phyloP scores from a whole-genome alignment of 2,797 vertebrate species.

The Malacoraja senta region DNA sequence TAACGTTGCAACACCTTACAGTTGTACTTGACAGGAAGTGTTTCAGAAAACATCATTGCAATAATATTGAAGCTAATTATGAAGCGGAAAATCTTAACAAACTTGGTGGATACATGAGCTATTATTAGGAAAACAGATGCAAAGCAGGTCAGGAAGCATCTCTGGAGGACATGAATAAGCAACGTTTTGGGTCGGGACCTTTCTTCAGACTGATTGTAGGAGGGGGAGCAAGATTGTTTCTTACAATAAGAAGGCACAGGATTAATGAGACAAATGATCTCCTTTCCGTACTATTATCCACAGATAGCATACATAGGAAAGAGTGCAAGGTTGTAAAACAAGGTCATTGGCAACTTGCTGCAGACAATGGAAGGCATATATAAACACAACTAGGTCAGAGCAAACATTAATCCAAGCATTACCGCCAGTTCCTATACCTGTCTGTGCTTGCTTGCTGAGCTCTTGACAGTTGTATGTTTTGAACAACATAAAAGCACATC shows the following conservation, averaged over 20 bases:
- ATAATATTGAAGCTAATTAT: not conserved
- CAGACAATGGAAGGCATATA: constrained; percentile 53
- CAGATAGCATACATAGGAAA: too few relatives aligned
- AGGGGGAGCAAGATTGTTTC: too few relatives aligned
- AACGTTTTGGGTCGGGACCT: too few relatives aligned
- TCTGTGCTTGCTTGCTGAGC: constrained; percentile 66
- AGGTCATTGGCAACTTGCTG: constrained; percentile 58
- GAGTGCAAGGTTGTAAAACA: constrained; percentile 46
- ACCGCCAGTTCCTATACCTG: constrained; percentile 66
- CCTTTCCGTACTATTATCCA: too few relatives aligned
- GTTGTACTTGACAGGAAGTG: not conserved
- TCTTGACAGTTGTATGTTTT: constrained; percentile 59
- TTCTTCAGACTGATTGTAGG: too few relatives aligned
- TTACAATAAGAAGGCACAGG: too few relatives aligned
- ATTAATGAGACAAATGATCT: too few relatives aligned
- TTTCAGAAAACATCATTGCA: not conserved
- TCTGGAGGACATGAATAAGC: too few relatives aligned
- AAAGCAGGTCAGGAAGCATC: too few relatives aligned
- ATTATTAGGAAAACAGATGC: not conserved
- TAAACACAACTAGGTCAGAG: constrained; percentile 47
- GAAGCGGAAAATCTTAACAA: not conserved
- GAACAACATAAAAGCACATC: constrained; percentile 65
- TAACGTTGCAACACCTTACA: not conserved
- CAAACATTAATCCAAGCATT: constrained; percentile 58
- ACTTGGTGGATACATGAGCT: not conserved